Evolutionary conservation across 2,113 vertebrate genomes (phyloP), one percentile per base, ranked within the genome.

Genomic region (Tragulus kanchil): DNA sequence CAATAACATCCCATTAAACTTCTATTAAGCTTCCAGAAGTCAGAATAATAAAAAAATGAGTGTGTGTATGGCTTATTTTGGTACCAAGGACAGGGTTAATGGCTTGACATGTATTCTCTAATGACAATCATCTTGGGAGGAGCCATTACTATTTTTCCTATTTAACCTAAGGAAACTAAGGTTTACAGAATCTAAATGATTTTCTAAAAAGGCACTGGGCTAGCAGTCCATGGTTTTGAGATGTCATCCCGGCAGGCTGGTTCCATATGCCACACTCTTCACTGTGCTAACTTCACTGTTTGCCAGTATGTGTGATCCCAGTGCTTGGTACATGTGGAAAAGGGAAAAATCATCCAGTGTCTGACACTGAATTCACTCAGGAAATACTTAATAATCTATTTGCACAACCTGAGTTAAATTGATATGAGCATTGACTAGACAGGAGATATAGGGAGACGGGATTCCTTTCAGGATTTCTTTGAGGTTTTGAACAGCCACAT

Each of bases 291-390:
- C 11, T 15, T 28, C n/a, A 12, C 31, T 11, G 25, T 31, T n/a
- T 0, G 31, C 10, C 19, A 10, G 6, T 5, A 11, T 1, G 3
- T n/a, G 9, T 7, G 0, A 52, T 6, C 69, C 67, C n/a, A 3
- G 5, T 3, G 3, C 65, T 21, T 25, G 23, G 5, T 17, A 4
- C 42, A 28, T 0, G 5, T 10, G 26, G 17, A 28, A 71, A 75
- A 48, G 45, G 56, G 8, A 52, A 15, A 62, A 48, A 58, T 71
- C 56, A 67, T 2, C 50, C 42, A 69, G 26, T 11, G n/a, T 4
- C 8, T 42, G 28, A 61, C 12, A 61, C 7, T 21, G 6, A 31
- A 52, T 3, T 54, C 71, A 77, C 23, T 31, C 28, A 3, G 48
- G 48, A 87, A 81, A 69, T 36, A 94, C 16, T 69, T 45, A 56